These are phyloP conservation scores for Thryonomys swinderianus DNA, from an alignment of 2,113 vertebrate genomes.

Conservation along the genomic window DNA sequence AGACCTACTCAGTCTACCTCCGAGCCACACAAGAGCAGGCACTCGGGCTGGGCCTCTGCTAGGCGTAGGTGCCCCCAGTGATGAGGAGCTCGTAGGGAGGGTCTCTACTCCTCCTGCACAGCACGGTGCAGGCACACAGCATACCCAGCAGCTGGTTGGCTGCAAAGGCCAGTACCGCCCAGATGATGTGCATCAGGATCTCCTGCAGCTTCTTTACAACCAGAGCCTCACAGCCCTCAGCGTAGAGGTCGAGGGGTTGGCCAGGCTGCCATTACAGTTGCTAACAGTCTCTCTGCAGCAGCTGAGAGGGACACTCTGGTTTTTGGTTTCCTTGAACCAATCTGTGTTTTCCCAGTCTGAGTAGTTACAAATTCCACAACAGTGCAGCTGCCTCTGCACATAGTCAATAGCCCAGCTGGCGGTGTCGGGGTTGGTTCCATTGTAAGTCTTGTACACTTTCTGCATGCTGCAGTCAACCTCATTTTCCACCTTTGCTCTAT, in stretches of 20 bases:
- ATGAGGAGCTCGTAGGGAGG: constrained; percentile 96
- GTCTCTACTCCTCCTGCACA: constrained; percentile 93
- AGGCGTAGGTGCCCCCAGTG: constrained; percentile 93
- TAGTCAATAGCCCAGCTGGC: constrained; percentile 98
- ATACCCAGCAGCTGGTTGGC: constrained; percentile 97
- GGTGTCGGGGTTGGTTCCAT: constrained; percentile 94
- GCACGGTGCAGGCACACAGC: constrained; percentile 94
- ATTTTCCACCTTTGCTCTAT: constrained; percentile 98
- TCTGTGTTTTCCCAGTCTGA: constrained; percentile 95
- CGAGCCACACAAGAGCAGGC: constrained; percentile 70
- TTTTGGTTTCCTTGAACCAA: constrained; percentile 96
- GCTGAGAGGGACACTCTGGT: constrained; percentile 97
- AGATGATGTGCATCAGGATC: constrained; percentile 99
- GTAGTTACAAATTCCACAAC: constrained; percentile 97
- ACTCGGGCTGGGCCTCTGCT: constrained; percentile 78
- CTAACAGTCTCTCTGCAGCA: constrained; percentile 93
- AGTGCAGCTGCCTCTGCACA: constrained; percentile 97
- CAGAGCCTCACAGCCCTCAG: constrained; percentile 97
- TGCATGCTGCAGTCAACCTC: constrained; percentile 96
- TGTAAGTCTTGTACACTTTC: constrained; percentile 97
- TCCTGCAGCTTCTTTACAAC: constrained; percentile 98
- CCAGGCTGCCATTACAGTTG: constrained; percentile 94
- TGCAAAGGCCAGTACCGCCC: constrained; percentile 96
- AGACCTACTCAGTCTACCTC: constrained; percentile 79
- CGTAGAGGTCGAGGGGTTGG: constrained; percentile 93